A percentile compares a stretch with the other conserved stretches of the same genome.
Evolutionary conservation across 2,797 vertebrate species (phyloP).

Genomic region (Schizothorax lantsangensis): DNA sequence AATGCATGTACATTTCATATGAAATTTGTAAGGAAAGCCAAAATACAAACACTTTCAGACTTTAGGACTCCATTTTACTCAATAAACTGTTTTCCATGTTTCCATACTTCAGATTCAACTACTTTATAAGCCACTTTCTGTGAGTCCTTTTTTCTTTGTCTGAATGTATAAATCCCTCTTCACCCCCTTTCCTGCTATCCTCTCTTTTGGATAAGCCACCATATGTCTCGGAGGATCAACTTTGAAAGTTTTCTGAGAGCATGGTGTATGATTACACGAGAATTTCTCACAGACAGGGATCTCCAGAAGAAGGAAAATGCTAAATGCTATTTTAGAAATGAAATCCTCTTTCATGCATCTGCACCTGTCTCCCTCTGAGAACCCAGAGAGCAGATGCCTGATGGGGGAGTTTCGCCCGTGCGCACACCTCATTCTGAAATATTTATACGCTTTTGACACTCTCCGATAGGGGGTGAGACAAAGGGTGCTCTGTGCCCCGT

Average conservation of each 20-base stretch:
- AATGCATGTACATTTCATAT: not conserved
- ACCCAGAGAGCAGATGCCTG: constrained; percentile 91
- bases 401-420: constrained; percentile 84
- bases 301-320: constrained; percentile 79
- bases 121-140: not conserved
- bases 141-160: constrained; percentile 26
- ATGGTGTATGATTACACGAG: constrained; percentile 83
- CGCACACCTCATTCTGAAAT: constrained; percentile 96
- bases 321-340: constrained; percentile 94
- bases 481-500: constrained; percentile 83
- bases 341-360: constrained; percentile 94
- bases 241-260: constrained; percentile 78
- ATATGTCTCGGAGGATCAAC: constrained; percentile 83
- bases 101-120: not conserved
- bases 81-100: constrained; percentile 52
- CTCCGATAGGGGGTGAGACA: constrained; percentile 87
- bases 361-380: constrained; percentile 96
- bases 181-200: constrained; percentile 54
- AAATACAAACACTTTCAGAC: not conserved
- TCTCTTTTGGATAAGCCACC: constrained; percentile 68
- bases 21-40: not conserved
- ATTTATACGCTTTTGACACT: constrained; percentile 98
- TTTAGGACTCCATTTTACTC: constrained; percentile 32
- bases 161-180: constrained; percentile 72
- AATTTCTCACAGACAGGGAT: constrained; percentile 80